Conservation (phyloP, 2,797 vertebrate species). For the Urocyon cinereoargenteus region DNA sequence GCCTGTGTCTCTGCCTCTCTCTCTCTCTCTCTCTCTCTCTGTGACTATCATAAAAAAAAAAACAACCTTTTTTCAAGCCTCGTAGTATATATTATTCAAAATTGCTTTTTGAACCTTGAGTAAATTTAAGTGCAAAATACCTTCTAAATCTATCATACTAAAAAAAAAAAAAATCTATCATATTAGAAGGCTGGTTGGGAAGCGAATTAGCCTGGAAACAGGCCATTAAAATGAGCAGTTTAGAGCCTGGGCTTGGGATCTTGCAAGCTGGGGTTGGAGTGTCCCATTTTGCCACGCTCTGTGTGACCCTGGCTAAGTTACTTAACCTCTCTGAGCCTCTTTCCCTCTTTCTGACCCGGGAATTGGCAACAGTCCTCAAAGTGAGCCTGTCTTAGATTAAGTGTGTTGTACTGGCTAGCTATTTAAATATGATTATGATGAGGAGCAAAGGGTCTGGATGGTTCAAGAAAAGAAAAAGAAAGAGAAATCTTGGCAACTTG, state of each 20-base stretch:
- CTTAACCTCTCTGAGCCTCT: not conserved
- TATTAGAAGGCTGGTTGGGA: not conserved
- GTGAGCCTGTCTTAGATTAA: not conserved
- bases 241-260: not conserved
- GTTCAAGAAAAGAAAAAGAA: not conserved
- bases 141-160: not conserved
- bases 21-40: too few relatives aligned
- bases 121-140: not conserved
- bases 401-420: not conserved
- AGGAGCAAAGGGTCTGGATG: not conserved
- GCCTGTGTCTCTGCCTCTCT: too few relatives aligned
- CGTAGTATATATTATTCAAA: not conserved
- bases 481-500: not conserved
- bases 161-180: not conserved
- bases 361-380: accelerated
- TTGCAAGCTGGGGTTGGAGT: not conserved
- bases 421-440: not conserved
- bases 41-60: too few relatives aligned
- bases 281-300: not conserved
- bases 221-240: not conserved
- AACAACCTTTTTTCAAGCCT: not conserved
- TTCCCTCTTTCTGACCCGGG: not conserved
- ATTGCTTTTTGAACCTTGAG: constrained; percentile 40
- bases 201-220: not conserved
- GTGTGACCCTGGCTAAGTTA: not conserved